Evolutionary conservation across 2,888 invertebrate genomes (phyloP).

Genomic region (Drosophila mulleri): DNA sequence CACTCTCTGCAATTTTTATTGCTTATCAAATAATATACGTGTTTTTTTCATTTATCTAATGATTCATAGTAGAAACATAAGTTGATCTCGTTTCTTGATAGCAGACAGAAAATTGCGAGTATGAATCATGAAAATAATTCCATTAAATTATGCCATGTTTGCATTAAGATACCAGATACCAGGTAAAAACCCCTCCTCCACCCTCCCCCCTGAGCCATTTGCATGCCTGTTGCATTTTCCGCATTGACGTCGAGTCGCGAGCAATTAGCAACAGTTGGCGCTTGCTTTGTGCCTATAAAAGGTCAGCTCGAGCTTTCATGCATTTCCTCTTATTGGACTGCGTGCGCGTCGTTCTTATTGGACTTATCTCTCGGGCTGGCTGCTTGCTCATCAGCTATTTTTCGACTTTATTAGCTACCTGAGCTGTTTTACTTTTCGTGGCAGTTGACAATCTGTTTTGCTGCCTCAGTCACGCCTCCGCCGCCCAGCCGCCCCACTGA

Average conservation of each 20-base stretch:
- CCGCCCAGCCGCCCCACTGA: slow-evolving; percentile 10
- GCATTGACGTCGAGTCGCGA: slow-evolving; percentile 61
- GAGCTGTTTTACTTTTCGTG: slow-evolving; percentile 43
- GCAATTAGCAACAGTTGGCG: slow-evolving; percentile 65
- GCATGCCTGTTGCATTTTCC: slow-evolving; percentile 77
- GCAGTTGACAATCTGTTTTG: slow-evolving; percentile 47
- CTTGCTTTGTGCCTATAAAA: slow-evolving; percentile 45
- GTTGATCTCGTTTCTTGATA: slow-evolving; percentile 49
- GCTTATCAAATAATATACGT: slow-evolving; percentile 23
- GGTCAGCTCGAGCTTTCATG: slow-evolving; percentile 37
- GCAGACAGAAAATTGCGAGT: slow-evolving; percentile 7
- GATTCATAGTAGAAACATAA: slow-evolving; percentile 35
- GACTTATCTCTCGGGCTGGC: slow-evolving; percentile 42
- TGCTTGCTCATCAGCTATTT: slow-evolving; percentile 40
- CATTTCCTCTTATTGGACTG: slow-evolving; percentile 16
- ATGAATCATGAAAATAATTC: slow-evolving; percentile 57
- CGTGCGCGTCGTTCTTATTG: slow-evolving; percentile 5
- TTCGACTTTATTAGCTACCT: slow-evolving; percentile 45
- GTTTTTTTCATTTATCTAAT: slow-evolving; percentile 22
- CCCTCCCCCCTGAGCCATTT: background rate
- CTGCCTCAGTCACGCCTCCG: background rate
- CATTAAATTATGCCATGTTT: slow-evolving; percentile 38
- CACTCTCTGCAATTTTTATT: slow-evolving; percentile 6
- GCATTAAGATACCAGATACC: slow-evolving; percentile 26
- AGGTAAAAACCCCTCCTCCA: too few species aligned